Base-by-base conservation (phyloP, 2,113 vertebrate species). In the Corythornis madagascariensis region DNA sequence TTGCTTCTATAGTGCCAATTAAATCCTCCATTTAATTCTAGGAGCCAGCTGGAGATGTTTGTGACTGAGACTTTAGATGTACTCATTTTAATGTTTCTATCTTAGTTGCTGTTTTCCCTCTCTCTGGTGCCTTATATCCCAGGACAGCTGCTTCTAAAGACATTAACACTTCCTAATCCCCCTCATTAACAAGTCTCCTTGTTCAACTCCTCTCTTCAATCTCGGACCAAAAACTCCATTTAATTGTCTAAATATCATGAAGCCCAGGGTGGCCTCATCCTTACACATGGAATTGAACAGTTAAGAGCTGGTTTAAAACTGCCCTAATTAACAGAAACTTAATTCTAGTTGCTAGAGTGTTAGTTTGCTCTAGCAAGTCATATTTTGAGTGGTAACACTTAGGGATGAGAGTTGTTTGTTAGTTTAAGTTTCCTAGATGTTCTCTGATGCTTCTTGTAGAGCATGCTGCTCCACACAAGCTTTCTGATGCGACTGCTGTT, bases 11-110 rank as follows among this genome's bases (percentile, higher is more conserved):
- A 85, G 79, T 65, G 69, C 76, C 26, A 92, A 48, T 96, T 95
- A 94, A 93, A 92, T 59, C 40, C 48, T 69, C 47, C 11, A 4
- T 89, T 96, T 93, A 92, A 89, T 85, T 92, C 82, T 83, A 45
- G 71, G 72, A 92, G 72, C 78, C 92, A 93, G 75, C 91, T 96
- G 91, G 89, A 88, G 72, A 74, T 83, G 56, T 87, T 90, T 89
- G 74, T 83, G 75, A 21, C 84, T 80, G 56, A 86, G 65, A 52
- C 47, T 91, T 88, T 11, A 90, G 92, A 94, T 69, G 35, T 90
- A 43, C 35, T 76, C 64, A 26, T 94, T 66, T 85, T 83, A 87
- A 67, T 75, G 80, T 24, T 24, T 87, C 25, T 70, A 1, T 87
- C 75, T 91, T 59, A 56, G 78, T 55, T 77, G 56, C 60, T 67